These are phyloP conservation scores for Calliphora vomitoria DNA, from an alignment of 2,888 invertebrate species.

Conservation along the genomic window DNA sequence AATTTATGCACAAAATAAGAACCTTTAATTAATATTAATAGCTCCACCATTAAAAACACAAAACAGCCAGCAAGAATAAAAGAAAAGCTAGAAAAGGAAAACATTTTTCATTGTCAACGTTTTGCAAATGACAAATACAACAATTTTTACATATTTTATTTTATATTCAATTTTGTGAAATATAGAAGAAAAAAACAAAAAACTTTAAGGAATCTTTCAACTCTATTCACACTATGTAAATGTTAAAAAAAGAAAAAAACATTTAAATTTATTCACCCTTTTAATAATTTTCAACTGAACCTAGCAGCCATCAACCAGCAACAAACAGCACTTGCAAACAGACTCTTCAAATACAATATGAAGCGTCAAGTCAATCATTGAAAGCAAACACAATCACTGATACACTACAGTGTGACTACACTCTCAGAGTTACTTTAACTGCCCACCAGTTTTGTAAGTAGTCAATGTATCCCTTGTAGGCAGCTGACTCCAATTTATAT, in stretches of 20 bases:
- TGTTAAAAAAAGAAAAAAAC: neutral
- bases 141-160: neutral
- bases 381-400: neutral
- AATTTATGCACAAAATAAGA: slow-evolving; percentile 19
- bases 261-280: slow-evolving; percentile 41
- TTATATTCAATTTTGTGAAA: neutral
- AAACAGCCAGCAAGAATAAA: neutral
- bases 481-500: no score
- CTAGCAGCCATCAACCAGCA: neutral
- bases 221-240: neutral
- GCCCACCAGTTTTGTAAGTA: neutral
- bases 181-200: neutral
- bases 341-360: slow-evolving; percentile 15
- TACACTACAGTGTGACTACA: neutral
- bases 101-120: slow-evolving; percentile 15
- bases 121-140: slow-evolving; percentile 1
- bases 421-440: neutral
- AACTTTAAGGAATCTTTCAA: neutral
- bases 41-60: neutral
- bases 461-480: no score
- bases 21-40: slow-evolving; percentile 50
- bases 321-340: slow-evolving; percentile 24
- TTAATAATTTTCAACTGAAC: slow-evolving; percentile 26
- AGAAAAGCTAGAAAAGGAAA: neutral
- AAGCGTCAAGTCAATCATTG: slow-evolving; percentile 24